These are phyloP conservation scores for Yponomeuta plumbellus DNA, from an alignment of 2,888 invertebrate genomes.

Conservation along the genomic window DNA sequence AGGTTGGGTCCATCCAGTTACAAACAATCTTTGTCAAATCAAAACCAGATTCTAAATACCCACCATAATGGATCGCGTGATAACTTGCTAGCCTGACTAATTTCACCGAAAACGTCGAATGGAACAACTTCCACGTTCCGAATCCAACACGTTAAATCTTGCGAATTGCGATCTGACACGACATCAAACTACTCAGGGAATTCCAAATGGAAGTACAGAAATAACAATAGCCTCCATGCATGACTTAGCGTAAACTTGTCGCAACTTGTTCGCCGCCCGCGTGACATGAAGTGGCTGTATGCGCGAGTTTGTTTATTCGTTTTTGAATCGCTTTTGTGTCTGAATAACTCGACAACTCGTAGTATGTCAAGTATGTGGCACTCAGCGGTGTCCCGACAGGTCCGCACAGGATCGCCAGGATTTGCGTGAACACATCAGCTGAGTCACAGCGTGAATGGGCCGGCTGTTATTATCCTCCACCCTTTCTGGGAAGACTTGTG, in stretches of 20 bases:
- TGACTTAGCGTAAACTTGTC: not conserved
- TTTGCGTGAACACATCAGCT: not conserved
- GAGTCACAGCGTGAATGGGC: not conserved
- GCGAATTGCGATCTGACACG: not conserved
- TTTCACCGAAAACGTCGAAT: not conserved
- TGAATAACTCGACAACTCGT: constrained; percentile 5
- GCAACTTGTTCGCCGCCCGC: not conserved
- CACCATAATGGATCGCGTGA: not conserved
- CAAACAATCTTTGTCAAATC: not conserved
- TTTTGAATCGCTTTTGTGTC: constrained; percentile 5
- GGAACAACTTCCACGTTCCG: not conserved
- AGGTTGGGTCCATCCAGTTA: too few relatives aligned
- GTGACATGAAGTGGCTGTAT: not conserved
- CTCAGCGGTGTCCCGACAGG: not conserved
- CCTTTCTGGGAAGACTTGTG: not conserved
- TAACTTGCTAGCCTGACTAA: not conserved
- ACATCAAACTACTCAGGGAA: constrained; percentile 1
- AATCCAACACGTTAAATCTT: not conserved
- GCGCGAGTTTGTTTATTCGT: not conserved
- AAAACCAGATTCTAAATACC: not conserved
- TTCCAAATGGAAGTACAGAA: constrained; percentile 1
- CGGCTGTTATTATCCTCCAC: not conserved
- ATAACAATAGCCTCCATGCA: not conserved
- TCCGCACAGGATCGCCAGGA: not conserved
- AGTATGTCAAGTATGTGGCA: too few relatives aligned